Conservation (phyloP, 2,888 invertebrate genomes). For the Drosophila lacicola region DNA sequence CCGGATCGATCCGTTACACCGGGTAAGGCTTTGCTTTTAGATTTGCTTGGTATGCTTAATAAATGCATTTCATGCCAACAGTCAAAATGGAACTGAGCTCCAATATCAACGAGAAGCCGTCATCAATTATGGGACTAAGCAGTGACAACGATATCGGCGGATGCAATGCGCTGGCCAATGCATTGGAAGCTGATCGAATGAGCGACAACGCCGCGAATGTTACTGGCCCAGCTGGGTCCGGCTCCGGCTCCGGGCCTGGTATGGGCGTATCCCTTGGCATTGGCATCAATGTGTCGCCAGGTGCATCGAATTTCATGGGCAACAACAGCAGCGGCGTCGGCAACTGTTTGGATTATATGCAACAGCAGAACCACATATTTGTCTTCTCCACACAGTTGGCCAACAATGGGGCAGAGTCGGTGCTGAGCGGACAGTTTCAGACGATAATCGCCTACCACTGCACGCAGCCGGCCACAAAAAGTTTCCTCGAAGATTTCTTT, state of each 20-base stretch:
- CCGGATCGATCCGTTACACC: conserved; percentile 58
- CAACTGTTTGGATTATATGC: conserved; percentile 88
- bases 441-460: conserved; percentile 98
- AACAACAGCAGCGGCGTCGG: conserved; percentile 35
- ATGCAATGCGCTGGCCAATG: conserved; percentile 35
- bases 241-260: conserved; percentile 12
- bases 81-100: conserved; percentile 64
- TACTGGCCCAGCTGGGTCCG: conserved; percentile 11
- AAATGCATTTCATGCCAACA: conserved; percentile 7
- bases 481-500: conserved; percentile 91
- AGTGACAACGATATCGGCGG: conserved; percentile 51
- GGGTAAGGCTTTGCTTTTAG: conserved; percentile 32
- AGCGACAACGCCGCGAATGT: conserved; percentile 35
- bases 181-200: conserved; percentile 49
- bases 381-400: conserved; percentile 97
- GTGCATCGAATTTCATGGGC: conserved; percentile 28
- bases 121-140: conserved; percentile 37
- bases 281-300: conserved; percentile 18
- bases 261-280: conserved; percentile 20
- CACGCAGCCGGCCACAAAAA: conserved; percentile 97
- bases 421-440: conserved; percentile 94
- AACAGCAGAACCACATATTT: conserved; percentile 99
- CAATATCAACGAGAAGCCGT: conserved; percentile 57
- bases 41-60: too few relatives aligned
- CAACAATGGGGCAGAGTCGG: conserved; percentile 97